These are phyloP conservation scores for Acleris literana DNA, from an alignment of 2,888 invertebrate genomes.

Conservation along the genomic window DNA sequence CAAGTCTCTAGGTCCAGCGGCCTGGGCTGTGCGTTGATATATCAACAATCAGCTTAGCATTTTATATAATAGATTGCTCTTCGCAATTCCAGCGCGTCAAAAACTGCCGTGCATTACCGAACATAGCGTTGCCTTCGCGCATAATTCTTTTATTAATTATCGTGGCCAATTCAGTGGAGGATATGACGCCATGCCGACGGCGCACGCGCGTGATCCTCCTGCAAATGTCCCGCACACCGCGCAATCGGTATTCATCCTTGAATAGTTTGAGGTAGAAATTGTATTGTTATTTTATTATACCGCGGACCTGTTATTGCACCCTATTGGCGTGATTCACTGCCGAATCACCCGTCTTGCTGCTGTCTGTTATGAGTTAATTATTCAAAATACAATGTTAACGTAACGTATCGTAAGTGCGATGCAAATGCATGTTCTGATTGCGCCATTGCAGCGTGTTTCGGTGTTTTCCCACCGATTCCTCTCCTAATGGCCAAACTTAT, in stretches of 20 bases:
- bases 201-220: slow-evolving; percentile 75
- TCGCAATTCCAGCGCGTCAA: slow-evolving; percentile 63
- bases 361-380: neutral
- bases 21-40: no score
- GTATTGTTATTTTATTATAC: slow-evolving; percentile 54
- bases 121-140: slow-evolving; percentile 71
- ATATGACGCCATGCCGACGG: slow-evolving; percentile 78
- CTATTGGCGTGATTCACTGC: slow-evolving; percentile 25
- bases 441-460: slow-evolving; percentile 24
- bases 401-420: neutral
- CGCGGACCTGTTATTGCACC: slow-evolving; percentile 44
- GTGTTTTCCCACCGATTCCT: slow-evolving; percentile 24
- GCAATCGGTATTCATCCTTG: slow-evolving; percentile 77
- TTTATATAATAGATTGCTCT: slow-evolving; percentile 45
- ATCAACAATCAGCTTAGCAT: no score
- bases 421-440: slow-evolving; percentile 10
- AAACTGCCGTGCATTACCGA: slow-evolving; percentile 64
- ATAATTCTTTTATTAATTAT: slow-evolving; percentile 81
- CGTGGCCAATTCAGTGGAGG: slow-evolving; percentile 76
- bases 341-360: slow-evolving; percentile 8
- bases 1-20: no score
- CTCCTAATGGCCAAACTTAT: slow-evolving; percentile 31
- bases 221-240: slow-evolving; percentile 64
- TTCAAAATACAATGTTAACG: slow-evolving; percentile 5
- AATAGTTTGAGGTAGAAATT: slow-evolving; percentile 60